phyloP scores from a whole-genome alignment of 1,140 invertebrate genomes.

The Lordiphosa clarofinis region DNA sequence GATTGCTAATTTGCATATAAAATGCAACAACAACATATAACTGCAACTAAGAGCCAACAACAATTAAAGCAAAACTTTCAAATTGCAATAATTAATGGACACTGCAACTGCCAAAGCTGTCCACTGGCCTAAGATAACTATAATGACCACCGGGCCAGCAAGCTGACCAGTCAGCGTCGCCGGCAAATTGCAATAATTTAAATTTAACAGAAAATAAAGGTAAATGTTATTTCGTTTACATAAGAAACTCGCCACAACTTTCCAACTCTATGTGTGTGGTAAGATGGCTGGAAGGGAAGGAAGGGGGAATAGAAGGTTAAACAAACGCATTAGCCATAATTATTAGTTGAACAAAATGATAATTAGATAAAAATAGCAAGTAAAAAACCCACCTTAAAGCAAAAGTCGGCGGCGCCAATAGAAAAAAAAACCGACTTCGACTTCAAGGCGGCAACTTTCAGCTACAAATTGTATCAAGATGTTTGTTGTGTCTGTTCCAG shows the following conservation, averaged over 20 bases:
- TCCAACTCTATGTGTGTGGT: slow-evolving; percentile 16
- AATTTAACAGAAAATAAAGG: slow-evolving; percentile 48
- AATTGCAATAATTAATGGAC: slow-evolving; percentile 43
- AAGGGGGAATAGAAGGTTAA: not conserved
- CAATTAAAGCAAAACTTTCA: slow-evolving; percentile 58
- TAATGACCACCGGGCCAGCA: slow-evolving; percentile 30
- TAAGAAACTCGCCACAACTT: slow-evolving; percentile 46
- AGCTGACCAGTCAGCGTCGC: slow-evolving; percentile 16
- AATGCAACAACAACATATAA: slow-evolving; percentile 28
- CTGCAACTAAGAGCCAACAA: slow-evolving; percentile 34
- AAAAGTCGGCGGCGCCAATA: not conserved
- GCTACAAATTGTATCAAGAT: slow-evolving; percentile 64
- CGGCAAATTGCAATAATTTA: slow-evolving; percentile 64
- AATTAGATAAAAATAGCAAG: slow-evolving; percentile 49
- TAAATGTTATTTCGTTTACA: slow-evolving; percentile 39
- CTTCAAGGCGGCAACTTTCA: slow-evolving; percentile 23
- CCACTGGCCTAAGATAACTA: slow-evolving; percentile 22
- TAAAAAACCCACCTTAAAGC: slow-evolving; percentile 27
- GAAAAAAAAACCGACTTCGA: slow-evolving; percentile 13
- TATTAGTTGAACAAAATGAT: slow-evolving; percentile 51
- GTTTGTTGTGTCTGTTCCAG: slow-evolving; percentile 25
- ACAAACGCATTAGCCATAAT: slow-evolving; percentile 39
- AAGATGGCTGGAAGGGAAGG: not conserved
- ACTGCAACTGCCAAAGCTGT: slow-evolving; percentile 13
- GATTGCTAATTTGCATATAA: slow-evolving; percentile 61